Evolutionary conservation across 1,140 invertebrate species (phyloP).

Genomic region (Tribolium madens): DNA sequence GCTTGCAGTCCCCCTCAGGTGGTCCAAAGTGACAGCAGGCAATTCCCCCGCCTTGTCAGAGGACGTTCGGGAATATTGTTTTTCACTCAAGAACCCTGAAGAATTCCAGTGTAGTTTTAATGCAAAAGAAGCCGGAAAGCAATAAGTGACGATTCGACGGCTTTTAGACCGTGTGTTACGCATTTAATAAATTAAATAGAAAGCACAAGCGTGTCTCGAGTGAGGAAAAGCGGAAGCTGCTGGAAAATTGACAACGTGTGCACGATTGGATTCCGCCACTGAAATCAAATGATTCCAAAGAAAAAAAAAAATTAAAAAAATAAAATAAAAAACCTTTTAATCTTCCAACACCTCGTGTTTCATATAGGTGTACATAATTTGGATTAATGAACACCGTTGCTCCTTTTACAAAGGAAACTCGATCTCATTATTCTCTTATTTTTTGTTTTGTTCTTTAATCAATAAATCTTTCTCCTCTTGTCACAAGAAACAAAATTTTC

Average conservation of each 20-base stretch:
- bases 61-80: constrained; percentile 8
- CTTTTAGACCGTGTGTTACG: not conserved
- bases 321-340: not conserved
- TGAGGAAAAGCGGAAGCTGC: not conserved
- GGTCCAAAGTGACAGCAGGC: constrained; percentile 3
- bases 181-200: constrained; percentile 21
- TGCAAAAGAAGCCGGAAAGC: not conserved
- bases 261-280: not conserved
- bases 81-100: not conserved
- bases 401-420: not conserved
- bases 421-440: not conserved
- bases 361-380: too few species aligned
- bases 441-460: constrained; percentile 1
- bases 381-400: too few species aligned
- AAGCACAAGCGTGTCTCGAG: not conserved
- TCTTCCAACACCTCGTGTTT: too few species aligned
- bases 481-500: not conserved
- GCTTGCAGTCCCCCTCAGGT: not conserved
- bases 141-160: constrained; percentile 16
- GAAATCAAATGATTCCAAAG: not conserved
- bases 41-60: not conserved
- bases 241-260: not conserved
- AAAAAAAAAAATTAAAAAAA: not conserved
- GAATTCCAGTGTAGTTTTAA: constrained; percentile 3
- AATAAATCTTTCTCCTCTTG: constrained; percentile 9